phyloP scores from a whole-genome alignment of 1,140 invertebrate genomes.

The Drosophila triauraria region DNA sequence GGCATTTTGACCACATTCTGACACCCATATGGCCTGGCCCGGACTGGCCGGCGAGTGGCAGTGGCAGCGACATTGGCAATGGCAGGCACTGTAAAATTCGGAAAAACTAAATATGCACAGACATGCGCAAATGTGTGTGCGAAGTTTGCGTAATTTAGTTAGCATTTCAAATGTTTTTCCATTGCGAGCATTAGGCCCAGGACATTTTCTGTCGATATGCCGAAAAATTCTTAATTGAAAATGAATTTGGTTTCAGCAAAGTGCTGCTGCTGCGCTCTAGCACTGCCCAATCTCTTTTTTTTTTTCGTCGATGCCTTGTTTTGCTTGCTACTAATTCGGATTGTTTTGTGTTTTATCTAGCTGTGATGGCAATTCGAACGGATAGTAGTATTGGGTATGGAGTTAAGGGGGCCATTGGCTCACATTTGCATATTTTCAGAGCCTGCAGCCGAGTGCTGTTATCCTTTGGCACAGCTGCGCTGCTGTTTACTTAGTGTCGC shows the following conservation, averaged over 20 bases:
- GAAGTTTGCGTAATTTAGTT: slow-evolving; percentile 73
- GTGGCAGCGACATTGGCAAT: slow-evolving; percentile 42
- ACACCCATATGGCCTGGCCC: slow-evolving; percentile 62
- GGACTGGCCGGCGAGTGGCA: slow-evolving; percentile 41
- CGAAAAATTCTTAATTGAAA: slow-evolving; percentile 81
- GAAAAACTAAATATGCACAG: slow-evolving; percentile 69
- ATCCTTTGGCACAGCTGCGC: slow-evolving; percentile 75
- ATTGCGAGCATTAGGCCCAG: slow-evolving; percentile 50
- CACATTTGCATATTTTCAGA: slow-evolving; percentile 74
- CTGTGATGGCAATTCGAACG: slow-evolving; percentile 57
- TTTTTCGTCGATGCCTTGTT: slow-evolving; percentile 21
- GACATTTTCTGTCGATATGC: slow-evolving; percentile 72
- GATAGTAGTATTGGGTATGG: neutral
- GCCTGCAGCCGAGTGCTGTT: slow-evolving; percentile 64
- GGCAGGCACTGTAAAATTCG: slow-evolving; percentile 71
- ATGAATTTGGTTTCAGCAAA: slow-evolving; percentile 76
- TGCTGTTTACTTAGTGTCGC: slow-evolving; percentile 80
- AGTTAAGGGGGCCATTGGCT: slow-evolving; percentile 15
- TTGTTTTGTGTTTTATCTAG: slow-evolving; percentile 80
- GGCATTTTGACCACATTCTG: slow-evolving; percentile 84
- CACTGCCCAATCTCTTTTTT: slow-evolving; percentile 15
- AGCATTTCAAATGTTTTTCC: slow-evolving; percentile 70
- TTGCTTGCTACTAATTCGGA: slow-evolving; percentile 71
- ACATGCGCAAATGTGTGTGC: slow-evolving; percentile 36
- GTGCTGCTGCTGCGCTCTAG: slow-evolving; percentile 26